Base-by-base conservation (phyloP, 2,797 vertebrate genomes). In the Melanotaenia pygmaea region DNA sequence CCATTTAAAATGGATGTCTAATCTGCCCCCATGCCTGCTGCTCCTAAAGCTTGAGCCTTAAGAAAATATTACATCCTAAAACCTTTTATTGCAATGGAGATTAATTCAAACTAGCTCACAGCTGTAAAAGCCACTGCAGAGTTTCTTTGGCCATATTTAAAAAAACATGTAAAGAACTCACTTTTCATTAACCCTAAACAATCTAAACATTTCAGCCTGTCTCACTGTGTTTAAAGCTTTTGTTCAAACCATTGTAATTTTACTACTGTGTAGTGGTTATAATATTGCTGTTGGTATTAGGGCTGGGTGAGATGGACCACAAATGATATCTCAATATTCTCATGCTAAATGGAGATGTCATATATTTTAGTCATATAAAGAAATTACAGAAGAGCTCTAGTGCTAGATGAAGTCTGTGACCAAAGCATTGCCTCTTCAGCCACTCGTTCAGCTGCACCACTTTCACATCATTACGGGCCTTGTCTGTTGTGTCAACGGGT, bases 1-100 rank as follows among this genome's bases (percentile, higher is more conserved):
- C 28, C 35, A 70, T 76, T 85, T 59, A 51, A 67, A 82, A 65
- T 34, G 57, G 65, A 37, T n/a, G 38, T 58, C 28, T 59, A 59
- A 60, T 70, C 26, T 60, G 24, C 57, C 24, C 37, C 24, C 28
- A 76, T 59, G 37, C 60, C 26, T 37, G 22, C 63, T 74, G 67
- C 70, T 72, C 24, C 63, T 58, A 57, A 69, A 72, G 67, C 11
- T 30, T 16, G 58, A 68, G 65, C 62, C 28, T 28, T 58, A 50
- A 12, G 8, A 64, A 60, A 69, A 62, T 71, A 59, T 83, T 57
- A 54, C 47, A 60, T 64, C 65, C 22, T 40, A n/a, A 70, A 72
- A 51, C 16, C 18, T 62, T 66, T 11, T 62, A 53, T 69, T 58
- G 58, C 9, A 50, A 4, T 28, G 12, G 20, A 64, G 72, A 74